Percentiles rank a stretch among this genome's conserved stretches.
These are phyloP conservation scores for Cataglyphis cursor DNA, from an alignment of 2,888 invertebrate species.

Conservation along the genomic window DNA sequence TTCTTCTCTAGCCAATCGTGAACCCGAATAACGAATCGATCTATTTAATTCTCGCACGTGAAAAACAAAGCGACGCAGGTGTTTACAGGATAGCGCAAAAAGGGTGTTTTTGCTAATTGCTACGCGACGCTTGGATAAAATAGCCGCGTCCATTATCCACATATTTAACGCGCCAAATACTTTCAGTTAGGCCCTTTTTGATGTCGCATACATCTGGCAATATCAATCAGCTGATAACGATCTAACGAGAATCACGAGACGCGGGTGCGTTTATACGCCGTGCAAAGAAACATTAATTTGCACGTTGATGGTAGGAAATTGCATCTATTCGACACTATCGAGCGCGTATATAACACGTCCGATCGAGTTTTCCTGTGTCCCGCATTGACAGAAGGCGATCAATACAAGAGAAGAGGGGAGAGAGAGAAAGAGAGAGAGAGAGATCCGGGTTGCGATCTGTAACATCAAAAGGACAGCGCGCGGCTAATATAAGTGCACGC, in stretches of 20 bases:
- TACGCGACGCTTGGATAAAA: conserved; percentile 33
- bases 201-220: neutral
- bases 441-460: conserved; percentile 7
- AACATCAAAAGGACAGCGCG: conserved; percentile 22
- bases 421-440: neutral
- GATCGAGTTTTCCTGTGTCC: conserved; percentile 13
- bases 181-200: conserved; percentile 22
- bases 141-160: conserved; percentile 38
- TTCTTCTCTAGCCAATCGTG: conserved; percentile 45
- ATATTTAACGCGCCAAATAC: conserved; percentile 27
- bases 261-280: neutral
- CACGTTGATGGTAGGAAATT: conserved; percentile 28
- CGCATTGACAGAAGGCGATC: conserved; percentile 19
- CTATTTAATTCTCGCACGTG: conserved; percentile 53
- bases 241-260: conserved; percentile 18
- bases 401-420: neutral
- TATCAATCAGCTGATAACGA: conserved; percentile 33
- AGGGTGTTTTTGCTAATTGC: conserved; percentile 61
- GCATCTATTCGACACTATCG: conserved; percentile 27
- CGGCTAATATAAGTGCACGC: conserved; percentile 53
- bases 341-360: conserved; percentile 6
- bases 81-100: conserved; percentile 41
- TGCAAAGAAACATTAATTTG: conserved; percentile 44
- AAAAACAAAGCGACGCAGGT: conserved; percentile 62
- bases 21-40: conserved; percentile 61